Base-by-base conservation (phyloP, 2,888 invertebrate species). In the Andrena marginata region DNA sequence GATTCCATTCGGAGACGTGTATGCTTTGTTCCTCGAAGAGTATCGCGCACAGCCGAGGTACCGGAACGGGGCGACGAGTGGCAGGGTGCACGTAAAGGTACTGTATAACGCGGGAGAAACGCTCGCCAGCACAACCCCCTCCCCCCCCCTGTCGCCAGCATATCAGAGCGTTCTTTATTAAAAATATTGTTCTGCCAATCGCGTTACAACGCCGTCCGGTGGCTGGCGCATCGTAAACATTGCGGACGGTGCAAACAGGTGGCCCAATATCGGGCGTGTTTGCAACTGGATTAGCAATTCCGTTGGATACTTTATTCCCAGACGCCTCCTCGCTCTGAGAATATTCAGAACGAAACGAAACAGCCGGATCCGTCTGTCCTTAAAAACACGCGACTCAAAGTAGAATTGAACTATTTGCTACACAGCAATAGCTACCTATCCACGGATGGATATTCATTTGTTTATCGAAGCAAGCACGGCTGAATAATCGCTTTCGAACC, bases 231-330 rank as follows among this genome's bases (percentile, higher is more conserved):
- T 73, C 77, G 87, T 80, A 86, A 88, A 87, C 89, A 87, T 78
- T 69, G 84, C 79, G 76, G 87, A 63, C 64, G 70, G 73, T 70
- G 87, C 89, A 87, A 89, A 90, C 89, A 87, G 89, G 86, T 87
- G 87, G 87, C 76, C 78, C 89, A 85, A 87, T 88, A 88, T 88
- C 87, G 80, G 77, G 51, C 83, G 75, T 88, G 89, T 89, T 89
- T 89, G 87, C 81, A 77, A 69, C 70, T 63, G 89, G 83, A 89
- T 89, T 90, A 89, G 80, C 87, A 80, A 89, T 89, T 86, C 85
- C 74, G 85, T 85, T 77, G 77, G 88, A 89, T 86, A 84, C 85
- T 89, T 89, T 82, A 85, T 88, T 85, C 80, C 77, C 62, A 60
- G 67, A 65, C 63, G 29, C 7, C 64, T 67, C 70, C 49, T 56